Base-by-base conservation (phyloP, 2,888 invertebrate genomes). In the Caenorhabditis plicata region DNA sequence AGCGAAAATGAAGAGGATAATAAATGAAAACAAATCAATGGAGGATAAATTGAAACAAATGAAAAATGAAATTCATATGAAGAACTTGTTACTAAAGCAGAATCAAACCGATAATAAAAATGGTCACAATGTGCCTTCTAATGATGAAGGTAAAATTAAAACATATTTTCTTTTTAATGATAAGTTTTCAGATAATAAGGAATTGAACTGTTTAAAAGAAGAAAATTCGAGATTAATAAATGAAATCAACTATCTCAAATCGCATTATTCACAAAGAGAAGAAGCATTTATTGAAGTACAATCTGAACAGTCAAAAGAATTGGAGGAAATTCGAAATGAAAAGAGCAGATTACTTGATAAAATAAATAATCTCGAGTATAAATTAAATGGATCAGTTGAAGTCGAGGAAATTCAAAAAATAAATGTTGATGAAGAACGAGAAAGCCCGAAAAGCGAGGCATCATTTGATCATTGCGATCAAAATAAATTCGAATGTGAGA, bases 1-100 rank as follows among this genome's bases (percentile, higher is more conserved):
- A 55, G 68, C 71, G 3, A 64, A 76, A 13, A 55, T 78, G 19
- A 73, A 73, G 39, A 64, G 64, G 32, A 43, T 78, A 32, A 62
- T 71, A n/a, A 54, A 60, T 23, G 76, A 75, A 39, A 75, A 66
- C 29, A 67, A 65, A 11, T 35, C 49, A 9, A 49, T 73, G 25
- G 70, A 78, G 40, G 38, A 20, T 2, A 51, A 55, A 26, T 32
- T 71, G 11, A 51, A 52, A 9, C 44, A 50, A 22, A 22, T 58
- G 15, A 44, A 46, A 23, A 72, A 74, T 35, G 65, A 71, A 11
- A 54, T 70, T 20, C 66, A 69, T 41, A 67, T 73, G 71, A 73
- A 71, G 40, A 67, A 71, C 25, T 53, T 73, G 9, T 56, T 71
- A 48, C 41, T 74, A 27, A 64, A 62, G 29, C 74, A 74, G 44